Evolutionary conservation across 2,888 invertebrate species (phyloP).

Genomic region (Crioceris asparagi): DNA sequence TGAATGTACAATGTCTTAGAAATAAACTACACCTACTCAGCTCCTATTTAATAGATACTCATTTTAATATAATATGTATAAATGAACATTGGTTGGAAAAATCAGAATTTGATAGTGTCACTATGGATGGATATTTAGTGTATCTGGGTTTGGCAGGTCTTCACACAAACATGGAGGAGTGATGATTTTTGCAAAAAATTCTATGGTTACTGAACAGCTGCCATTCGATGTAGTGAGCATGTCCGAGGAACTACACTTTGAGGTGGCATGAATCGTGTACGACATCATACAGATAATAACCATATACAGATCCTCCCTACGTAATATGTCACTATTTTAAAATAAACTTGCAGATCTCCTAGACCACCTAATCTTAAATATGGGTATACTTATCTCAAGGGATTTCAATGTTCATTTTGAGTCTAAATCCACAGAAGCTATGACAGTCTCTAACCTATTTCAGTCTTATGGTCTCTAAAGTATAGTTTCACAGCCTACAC

Average conservation of each 20-base stretch:
- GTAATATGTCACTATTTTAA: background rate
- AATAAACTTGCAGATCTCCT: background rate
- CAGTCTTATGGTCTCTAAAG: background rate
- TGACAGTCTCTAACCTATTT: background rate
- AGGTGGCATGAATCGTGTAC: too few relatives aligned
- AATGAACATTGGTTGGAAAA: constrained; percentile 3
- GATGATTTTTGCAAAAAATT: background rate
- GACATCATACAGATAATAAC: too few relatives aligned
- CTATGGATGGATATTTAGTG: background rate
- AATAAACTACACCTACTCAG: background rate
- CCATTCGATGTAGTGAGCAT: too few relatives aligned
- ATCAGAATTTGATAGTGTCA: background rate
- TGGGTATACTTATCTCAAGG: background rate
- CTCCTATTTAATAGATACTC: constrained; percentile 1
- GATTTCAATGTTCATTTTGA: background rate
- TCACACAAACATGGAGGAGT: background rate
- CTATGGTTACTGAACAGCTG: background rate
- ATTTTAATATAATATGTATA: constrained; percentile 2
- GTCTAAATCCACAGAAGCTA: background rate
- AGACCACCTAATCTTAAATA: background rate
- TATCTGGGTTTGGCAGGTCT: background rate
- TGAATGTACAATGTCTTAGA: constrained; percentile 5
- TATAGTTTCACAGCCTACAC: too few relatives aligned
- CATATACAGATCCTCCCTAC: background rate
- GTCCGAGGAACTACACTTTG: too few relatives aligned